phyloP scores from a whole-genome alignment of 2,888 invertebrate genomes.

The Drosophila fulvimacula region DNA sequence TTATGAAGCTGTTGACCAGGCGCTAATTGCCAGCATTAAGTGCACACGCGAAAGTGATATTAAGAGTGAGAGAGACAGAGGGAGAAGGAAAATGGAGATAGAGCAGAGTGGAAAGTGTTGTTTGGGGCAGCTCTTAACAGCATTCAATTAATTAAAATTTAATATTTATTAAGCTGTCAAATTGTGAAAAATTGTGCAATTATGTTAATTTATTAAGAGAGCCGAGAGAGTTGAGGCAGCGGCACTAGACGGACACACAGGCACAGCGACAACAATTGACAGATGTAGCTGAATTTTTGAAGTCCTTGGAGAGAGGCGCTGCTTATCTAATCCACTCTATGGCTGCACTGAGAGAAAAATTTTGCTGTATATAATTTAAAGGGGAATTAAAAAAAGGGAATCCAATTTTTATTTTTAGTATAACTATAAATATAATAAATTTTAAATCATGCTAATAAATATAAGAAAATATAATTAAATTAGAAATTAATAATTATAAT shows the following conservation, averaged over 20 bases:
- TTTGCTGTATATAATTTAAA: neutral
- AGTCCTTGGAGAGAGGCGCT: conserved; percentile 17
- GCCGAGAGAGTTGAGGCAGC: conserved; percentile 13
- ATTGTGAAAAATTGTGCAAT: conserved; percentile 63
- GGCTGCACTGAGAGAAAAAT: conserved; percentile 3
- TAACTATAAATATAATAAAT: neutral
- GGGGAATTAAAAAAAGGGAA: neutral
- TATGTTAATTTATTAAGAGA: conserved; percentile 58
- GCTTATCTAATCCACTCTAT: neutral
- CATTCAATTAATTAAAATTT: conserved; percentile 73
- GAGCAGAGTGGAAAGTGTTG: conserved; percentile 20
- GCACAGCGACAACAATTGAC: conserved; percentile 19
- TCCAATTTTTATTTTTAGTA: too few species aligned
- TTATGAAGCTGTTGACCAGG: conserved; percentile 50
- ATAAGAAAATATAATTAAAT: neutral
- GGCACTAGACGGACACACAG: conserved; percentile 2
- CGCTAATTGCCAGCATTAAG: conserved; percentile 55
- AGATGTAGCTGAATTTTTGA: conserved; percentile 38
- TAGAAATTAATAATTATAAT: neutral
- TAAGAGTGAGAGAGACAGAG: neutral
- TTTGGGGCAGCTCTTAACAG: conserved; percentile 41
- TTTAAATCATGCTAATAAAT: neutral
- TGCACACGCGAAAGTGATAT: neutral
- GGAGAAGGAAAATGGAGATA: neutral
- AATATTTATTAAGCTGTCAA: conserved; percentile 72